Base-by-base conservation (phyloP, 2,113 vertebrate genomes). In the Budorcas taxicolor region DNA sequence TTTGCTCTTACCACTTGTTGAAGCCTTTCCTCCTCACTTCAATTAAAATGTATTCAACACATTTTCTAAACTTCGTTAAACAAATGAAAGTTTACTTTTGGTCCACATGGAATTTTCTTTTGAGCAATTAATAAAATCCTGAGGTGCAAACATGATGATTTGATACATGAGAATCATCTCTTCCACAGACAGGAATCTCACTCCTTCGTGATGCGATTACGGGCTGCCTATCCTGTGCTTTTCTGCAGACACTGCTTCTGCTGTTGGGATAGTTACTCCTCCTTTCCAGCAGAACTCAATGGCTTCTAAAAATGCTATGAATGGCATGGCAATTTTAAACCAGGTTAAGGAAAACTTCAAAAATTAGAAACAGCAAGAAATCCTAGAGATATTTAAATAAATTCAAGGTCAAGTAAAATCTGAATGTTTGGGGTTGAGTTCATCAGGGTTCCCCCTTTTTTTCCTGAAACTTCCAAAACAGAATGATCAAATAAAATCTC, bases 1-100 rank as follows among this genome's bases (percentile, higher is more conserved):
- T 98, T 96, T 98, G 87, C 97, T 95, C 87, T 95, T 97, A 40
- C 27, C 0, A 1, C 87, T 85, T 25, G 23, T 29, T 40, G 90
- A 87, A 98, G 89, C 16, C 67, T 96, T 88, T 98, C 96, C 94
- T 96, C 47, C 29, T 96, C 85, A 8, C 55, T 95, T 86, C 92
- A 85, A 95, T 93, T 80, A 76, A 97, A 93, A 92, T 10, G 45
- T 81, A 94, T 29, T 78, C 93, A 29, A 6, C 43, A 67, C 1
- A 94, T 78, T 82, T 92, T 7, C 83, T 90, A 9, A 3, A 96
- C 85, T 90, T 93, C 5, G 67, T 15, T 64, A 62, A 83, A 90
- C 1, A 47, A 92, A 93, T 1, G 57, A 45, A 94, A 96, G 84
- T 84, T 87, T 71, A 43, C 88, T 98, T 94, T 55, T 19, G 43